Conservation (phyloP, 2,888 invertebrate species). For the Thereva unica region DNA sequence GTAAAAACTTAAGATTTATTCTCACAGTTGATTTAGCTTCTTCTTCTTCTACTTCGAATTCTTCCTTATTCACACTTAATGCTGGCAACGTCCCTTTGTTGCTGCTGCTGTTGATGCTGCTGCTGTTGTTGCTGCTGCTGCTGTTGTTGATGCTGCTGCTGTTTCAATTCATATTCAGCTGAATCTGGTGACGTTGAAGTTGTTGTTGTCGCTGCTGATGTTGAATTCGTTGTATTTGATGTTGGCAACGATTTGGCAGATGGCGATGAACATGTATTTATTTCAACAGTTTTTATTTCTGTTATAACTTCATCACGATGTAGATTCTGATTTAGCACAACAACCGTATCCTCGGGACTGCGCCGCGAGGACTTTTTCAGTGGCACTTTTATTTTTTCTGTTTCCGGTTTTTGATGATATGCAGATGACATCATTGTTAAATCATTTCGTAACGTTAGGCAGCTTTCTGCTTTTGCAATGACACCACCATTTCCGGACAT, state of each 20-base stretch:
- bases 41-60: not conserved
- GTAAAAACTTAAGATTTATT: conserved; percentile 26
- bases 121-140: conserved; percentile 15
- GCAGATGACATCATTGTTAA: conserved; percentile 10
- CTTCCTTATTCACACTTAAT: conserved; percentile 13
- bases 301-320: conserved; percentile 38
- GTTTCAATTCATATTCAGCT: conserved; percentile 52
- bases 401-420: conserved; percentile 43
- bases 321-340: conserved; percentile 44
- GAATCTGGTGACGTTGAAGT: conserved; percentile 53
- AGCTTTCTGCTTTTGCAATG: conserved; percentile 44
- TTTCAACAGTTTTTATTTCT: conserved; percentile 35
- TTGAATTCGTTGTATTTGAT: conserved; percentile 41
- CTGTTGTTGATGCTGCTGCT: conserved; percentile 52
- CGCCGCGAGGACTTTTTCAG: conserved; percentile 50
- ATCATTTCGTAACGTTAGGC: conserved; percentile 36
- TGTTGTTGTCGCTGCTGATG: conserved; percentile 46
- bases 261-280: conserved; percentile 5
- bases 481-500: conserved; percentile 42
- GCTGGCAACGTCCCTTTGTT: conserved; percentile 32
- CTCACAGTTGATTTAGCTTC: conserved; percentile 34
- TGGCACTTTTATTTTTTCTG: conserved; percentile 48
- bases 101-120: not conserved
- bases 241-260: conserved; percentile 30
- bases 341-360: conserved; percentile 47